Base-by-base conservation (phyloP, 2,888 invertebrate species). In the Malacosoma neustria region DNA sequence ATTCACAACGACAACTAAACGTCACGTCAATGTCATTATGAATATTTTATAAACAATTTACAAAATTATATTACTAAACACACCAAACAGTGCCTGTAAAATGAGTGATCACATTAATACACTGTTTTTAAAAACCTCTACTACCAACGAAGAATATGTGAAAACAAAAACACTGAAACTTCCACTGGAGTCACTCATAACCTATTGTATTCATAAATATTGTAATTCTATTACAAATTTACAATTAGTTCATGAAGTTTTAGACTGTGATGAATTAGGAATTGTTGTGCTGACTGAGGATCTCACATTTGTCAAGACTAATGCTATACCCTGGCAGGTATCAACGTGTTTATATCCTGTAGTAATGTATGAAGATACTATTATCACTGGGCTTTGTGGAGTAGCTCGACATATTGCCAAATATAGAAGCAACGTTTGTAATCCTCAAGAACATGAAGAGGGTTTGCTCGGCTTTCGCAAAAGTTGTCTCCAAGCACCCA, bases 401-500 rank as follows among this genome's bases (percentile, higher is more conserved):
- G 93, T 93, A 0, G 74, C 75, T 1, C 61, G 86, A 37, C 74
- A 81, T 41, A 71, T 86, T 22, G 65, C 69, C 42, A 68, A 70
- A 42, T 60, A 60, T 37, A 66, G 59, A 35, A 46, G 51, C 4
- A 38, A 48, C 6, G 30, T 43, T 0, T 45, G 37, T 4, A 51
- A 59, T 30, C 7, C 39, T 2, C 49, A 59, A 13, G 82, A 80
- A 47, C 75, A 79, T 35, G 80, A 80, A 32, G 80, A 85, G 35
- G 74, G 84, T 12, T 70, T 95, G 31, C 79, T 96, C 9, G 95
- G 96, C 1, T 96, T 95, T 59, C 90, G 94, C 42, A 89, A 89
- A 43, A 89, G 92, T 36, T 95, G 95, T 58, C 79, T 96, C 9
- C 87, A 93, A 54, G 92, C 95, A 1, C 94, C 95, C 36, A 92